These are phyloP conservation scores for Drosophila rhopaloa DNA, from an alignment of 1,140 invertebrate species.

Conservation along the genomic window DNA sequence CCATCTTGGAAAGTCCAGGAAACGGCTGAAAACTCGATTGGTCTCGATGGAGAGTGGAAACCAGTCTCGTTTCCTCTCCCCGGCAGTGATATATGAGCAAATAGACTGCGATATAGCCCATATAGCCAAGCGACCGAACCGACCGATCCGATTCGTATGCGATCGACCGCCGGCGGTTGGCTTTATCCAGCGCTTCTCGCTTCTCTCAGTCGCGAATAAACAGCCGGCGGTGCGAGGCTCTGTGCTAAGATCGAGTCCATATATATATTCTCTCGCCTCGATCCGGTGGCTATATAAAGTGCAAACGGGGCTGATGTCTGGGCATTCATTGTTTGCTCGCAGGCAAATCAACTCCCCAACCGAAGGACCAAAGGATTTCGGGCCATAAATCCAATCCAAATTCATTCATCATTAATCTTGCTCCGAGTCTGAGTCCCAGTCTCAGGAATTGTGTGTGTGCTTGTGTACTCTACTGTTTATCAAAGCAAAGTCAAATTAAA, in stretches of 20 bases:
- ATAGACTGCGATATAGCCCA: conserved; percentile 18
- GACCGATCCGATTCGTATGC: neutral
- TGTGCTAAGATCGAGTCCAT: conserved; percentile 8
- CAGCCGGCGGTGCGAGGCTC: conserved; percentile 31
- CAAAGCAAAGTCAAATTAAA: conserved; percentile 56
- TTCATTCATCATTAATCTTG: conserved; percentile 32
- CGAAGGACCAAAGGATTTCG: conserved; percentile 5
- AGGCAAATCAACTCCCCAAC: conserved; percentile 46
- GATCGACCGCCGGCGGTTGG: conserved; percentile 20
- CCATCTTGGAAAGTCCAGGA: conserved; percentile 49
- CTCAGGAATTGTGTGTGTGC: neutral
- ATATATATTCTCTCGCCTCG: conserved; percentile 20
- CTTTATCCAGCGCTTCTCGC: conserved; percentile 36
- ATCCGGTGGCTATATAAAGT: conserved; percentile 61
- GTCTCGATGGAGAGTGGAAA: conserved; percentile 11
- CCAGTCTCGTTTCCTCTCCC: conserved; percentile 34
- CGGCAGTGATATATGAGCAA: neutral
- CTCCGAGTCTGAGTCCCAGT: neutral
- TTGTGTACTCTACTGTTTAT: conserved; percentile 41
- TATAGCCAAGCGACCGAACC: conserved; percentile 1
- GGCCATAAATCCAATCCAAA: conserved; percentile 1
- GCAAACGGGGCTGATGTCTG: conserved; percentile 56
- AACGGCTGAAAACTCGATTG: conserved; percentile 34
- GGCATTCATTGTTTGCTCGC: conserved; percentile 73
- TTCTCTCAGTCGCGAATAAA: conserved; percentile 45